Base-by-base conservation (phyloP, 2,797 vertebrate species). In the Brachyalestes nurse region DNA sequence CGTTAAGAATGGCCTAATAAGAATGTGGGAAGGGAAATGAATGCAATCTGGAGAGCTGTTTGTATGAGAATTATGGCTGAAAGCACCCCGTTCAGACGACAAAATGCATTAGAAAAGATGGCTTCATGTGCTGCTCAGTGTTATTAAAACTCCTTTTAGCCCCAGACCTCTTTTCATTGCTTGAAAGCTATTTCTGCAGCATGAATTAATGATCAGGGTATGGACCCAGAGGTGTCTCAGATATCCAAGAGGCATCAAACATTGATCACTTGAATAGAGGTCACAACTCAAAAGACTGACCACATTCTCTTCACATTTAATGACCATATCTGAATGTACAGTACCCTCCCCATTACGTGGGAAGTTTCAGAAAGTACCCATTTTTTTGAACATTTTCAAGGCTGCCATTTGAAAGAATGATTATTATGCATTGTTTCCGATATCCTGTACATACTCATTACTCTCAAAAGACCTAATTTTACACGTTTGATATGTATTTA, bases 151-250 rank as follows among this genome's bases (percentile, higher is more conserved):
- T 57, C 40, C 66, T 61, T 76, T 83, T 61, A 67, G 72, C 74
- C 83, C 55, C 71, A 66, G 57, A 10, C 61, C 77, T 82, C 47
- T 85, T 80, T 83, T 80, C 47, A 82, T 82, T 74, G 58, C 72
- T 58, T 34, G 77, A 85, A 80, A 75, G 70, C 70, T 77, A 67
- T 80, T 82, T 79, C 49, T 25, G 51, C 69, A 25, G 72, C 71
- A 64, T 83, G 79, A 81, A 82, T 85, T 77, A 73, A 70, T 83
- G 51, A 87, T 84, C 72, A 79, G 53, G 34, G 55, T 49, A 51
- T 75, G 71, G 76, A 58, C 66, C 55, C 72, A 19, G 58, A 61
- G 78, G 80, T 75, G 65, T 60, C 64, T 23, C 45, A 77, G 42
- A 72, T 73, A 72, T 69, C 51, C 61, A 61, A n/a, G 45, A 70